Evolutionary conservation across 2,113 vertebrate species (phyloP), one percentile per base, ranked within the genome.

Genomic region (Hemiscyllium ocellatum): DNA sequence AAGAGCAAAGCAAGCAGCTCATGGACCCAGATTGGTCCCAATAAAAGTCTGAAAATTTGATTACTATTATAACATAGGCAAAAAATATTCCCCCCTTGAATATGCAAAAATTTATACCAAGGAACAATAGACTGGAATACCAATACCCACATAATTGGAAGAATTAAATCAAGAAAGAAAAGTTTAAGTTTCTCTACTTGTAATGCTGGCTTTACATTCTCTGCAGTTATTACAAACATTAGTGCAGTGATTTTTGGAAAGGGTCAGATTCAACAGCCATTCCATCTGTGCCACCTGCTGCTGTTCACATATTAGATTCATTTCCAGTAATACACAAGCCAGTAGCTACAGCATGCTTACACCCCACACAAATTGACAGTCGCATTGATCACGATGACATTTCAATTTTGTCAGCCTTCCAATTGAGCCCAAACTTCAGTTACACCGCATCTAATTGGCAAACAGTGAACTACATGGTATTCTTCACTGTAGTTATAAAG

Each of bases 401-500:
- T 95, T 52, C 94, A 95, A 95, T 95, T 72, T 95, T 93, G 89
- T 93, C 89, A 93, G 89, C 89, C 66, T 95, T 95, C 94, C 69
- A 95, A 50, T 76, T 95, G 94, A 72, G 94, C 94, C 89, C 52
- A 52, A 95, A 50, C 68, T 95, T 72, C 69, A 72, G 26, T 70
- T 72, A 50, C 94, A 50, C 68, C 93, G 70, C 94, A 69, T 19
- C 52, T 95, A 70, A 95, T 33, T 70, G 66, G 47, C 94, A 95
- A 95, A 69, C 19, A 72, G 2, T 52, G 42, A 76, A 95, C 69
- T 50, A 24, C 68, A 29, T 52, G 22, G 68, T 95, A 72, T 6
- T 72, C 68, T 95, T 76, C 42, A 47, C 94, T 50, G 94, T 22
- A 72, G 47, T 52, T 72, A 95, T 50, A 70, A 69, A 72, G 47